phyloP scores from a whole-genome alignment of 35 echinoderm and acorn worm species.

The Amphiura filiformis region DNA sequence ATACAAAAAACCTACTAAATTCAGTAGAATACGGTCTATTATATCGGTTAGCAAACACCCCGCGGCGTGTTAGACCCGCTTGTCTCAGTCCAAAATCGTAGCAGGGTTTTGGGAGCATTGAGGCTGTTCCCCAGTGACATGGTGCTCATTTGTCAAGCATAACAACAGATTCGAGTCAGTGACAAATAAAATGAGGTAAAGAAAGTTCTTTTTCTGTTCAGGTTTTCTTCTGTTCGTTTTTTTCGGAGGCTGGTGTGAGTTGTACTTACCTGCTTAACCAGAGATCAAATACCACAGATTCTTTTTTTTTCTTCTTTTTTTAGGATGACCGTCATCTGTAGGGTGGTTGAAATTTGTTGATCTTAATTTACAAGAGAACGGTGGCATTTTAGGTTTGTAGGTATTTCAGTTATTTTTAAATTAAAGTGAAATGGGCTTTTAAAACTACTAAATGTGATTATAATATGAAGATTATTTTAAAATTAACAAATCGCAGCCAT shows the following conservation, averaged over 20 bases:
- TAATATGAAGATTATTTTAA: too few species aligned
- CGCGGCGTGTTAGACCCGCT: not conserved
- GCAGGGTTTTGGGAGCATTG: not conserved
- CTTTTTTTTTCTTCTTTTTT: too few species aligned
- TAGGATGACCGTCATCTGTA: not conserved
- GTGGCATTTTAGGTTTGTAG: too few species aligned
- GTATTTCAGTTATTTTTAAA: too few species aligned
- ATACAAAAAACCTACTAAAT: conserved; percentile 6
- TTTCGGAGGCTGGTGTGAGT: not conserved
- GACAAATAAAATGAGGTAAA: not conserved
- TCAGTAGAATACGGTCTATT: not conserved
- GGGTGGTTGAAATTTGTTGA: not conserved
- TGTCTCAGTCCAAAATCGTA: not conserved
- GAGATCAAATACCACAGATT: not conserved
- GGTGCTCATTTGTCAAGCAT: not conserved
- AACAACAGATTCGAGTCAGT: not conserved
- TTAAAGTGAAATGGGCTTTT: too few species aligned
- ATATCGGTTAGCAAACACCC: not conserved
- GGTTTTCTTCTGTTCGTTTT: not conserved
- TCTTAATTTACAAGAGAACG: too few species aligned
- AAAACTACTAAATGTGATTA: too few species aligned
- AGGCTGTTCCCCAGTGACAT: not conserved
- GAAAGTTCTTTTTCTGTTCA: not conserved
- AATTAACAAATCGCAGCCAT: too few species aligned
- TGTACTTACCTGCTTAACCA: not conserved